These are phyloP conservation scores for Aspidiotus rigidus DNA, from an alignment of 2,888 invertebrate species.

Conservation along the genomic window DNA sequence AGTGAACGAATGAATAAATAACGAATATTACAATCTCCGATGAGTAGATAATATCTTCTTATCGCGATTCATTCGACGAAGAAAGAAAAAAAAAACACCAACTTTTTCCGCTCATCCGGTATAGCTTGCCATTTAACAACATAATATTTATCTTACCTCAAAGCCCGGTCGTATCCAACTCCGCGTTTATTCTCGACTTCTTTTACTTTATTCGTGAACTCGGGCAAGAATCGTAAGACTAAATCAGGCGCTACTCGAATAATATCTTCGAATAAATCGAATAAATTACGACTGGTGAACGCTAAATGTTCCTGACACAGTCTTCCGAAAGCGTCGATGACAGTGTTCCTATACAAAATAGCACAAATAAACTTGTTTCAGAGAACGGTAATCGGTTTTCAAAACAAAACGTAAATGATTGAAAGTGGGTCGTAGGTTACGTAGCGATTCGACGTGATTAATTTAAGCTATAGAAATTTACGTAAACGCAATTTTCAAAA, in stretches of 20 bases:
- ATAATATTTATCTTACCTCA: slow-evolving; percentile 41
- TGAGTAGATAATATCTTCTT: no score
- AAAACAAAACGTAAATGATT: no score
- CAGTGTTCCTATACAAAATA: slow-evolving; percentile 38
- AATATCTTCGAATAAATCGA: slow-evolving; percentile 43
- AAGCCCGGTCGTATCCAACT: slow-evolving; percentile 45
- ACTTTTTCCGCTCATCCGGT: no score
- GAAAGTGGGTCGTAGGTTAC: no score
- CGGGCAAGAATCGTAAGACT: slow-evolving; percentile 40
- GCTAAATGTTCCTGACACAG: slow-evolving; percentile 46
- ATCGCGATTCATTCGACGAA: no score
- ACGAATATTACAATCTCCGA: no score
- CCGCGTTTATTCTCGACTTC: slow-evolving; percentile 46
- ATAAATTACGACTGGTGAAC: slow-evolving; percentile 44
- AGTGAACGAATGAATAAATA: no score
- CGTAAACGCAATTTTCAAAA: no score
- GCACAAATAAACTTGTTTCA: not conserved
- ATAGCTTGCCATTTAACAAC: not conserved
- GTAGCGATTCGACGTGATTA: no score
- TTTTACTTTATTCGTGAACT: slow-evolving; percentile 43
- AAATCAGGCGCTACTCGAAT: slow-evolving; percentile 43
- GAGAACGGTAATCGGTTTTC: not conserved
- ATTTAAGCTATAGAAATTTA: no score
- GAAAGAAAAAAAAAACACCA: no score
- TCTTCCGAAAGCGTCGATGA: slow-evolving; percentile 40